Percentiles rank a stretch among this genome's conserved stretches.
Conservation (phyloP, 2,113 vertebrate genomes). For the Dermatemys mawii region DNA sequence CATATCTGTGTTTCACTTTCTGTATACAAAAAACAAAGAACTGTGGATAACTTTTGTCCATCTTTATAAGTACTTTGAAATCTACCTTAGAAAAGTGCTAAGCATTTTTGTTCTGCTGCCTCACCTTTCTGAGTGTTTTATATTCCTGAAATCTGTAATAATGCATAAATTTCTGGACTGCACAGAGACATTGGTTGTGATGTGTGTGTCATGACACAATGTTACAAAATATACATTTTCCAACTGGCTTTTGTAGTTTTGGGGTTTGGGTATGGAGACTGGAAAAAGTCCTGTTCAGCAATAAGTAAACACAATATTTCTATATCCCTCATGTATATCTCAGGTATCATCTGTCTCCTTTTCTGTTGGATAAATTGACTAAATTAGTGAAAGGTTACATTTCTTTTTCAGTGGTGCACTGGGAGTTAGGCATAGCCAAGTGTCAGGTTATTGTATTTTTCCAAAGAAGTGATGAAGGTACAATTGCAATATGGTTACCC, state of each 20-base stretch:
- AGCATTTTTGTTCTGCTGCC: neutral
- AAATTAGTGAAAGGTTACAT: neutral
- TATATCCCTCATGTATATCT: neutral
- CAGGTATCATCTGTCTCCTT: accelerated
- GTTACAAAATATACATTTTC: neutral
- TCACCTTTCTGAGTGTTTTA: neutral
- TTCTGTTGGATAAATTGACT: neutral
- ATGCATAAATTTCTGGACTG: neutral
- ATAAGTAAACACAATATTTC: too few relatives aligned
- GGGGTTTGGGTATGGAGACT: neutral
- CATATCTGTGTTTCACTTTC: neutral
- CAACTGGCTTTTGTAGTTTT: neutral
- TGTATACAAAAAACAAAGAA: neutral
- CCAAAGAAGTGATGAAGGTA: neutral
- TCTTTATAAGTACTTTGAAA: neutral
- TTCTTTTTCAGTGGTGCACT: neutral
- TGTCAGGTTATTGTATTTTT: neutral
- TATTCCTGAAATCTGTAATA: neutral
- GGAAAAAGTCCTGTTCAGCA: neutral
- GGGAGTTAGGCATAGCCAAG: neutral
- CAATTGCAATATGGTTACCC: neutral
- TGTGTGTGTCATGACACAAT: neutral
- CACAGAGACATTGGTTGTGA: neutral
- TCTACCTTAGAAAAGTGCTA: neutral
- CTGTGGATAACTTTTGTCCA: neutral